Evolutionary conservation across 2,113 vertebrate genomes (phyloP), one percentile per base, ranked within the genome.

Genomic region (Periophthalmodon schlosseri): DNA sequence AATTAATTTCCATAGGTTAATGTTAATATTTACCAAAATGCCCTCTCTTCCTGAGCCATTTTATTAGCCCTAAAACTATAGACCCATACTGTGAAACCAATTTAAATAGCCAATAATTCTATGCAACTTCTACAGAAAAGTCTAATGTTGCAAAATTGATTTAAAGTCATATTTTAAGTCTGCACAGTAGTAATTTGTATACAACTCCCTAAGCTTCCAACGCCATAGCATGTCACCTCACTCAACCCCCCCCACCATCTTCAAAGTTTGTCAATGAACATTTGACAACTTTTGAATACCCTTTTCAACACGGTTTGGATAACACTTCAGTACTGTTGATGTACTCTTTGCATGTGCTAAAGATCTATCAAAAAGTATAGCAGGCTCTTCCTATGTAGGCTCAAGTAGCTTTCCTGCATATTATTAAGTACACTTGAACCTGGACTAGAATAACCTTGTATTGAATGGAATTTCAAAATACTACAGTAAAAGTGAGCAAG

Each of bases 391-490:
- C 15, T 21, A 36, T 46, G 5, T 16, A 28, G 61, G 28, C 34
- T 18, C 5, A 15, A 65, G 61, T 65, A 33, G 61, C 34, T 65
- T 65, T 65, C 18, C 1, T 65, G 18, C 18, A 65, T 39, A 39
- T 24, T 13, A 60, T 60, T 28, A 64, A 20, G 33, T 36, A 64
- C 15, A 36, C 33, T 64, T 18, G 18, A 9, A 73, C 39, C 39
- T 44, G 39, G 44, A 77, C 63, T 69, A 60, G 66, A 79, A 82
- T 86, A 70, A 77, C 64, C 71, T 70, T 24, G n/a, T n/a, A n/a
- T n/a, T n/a, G 67, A 83, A 80, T 24, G 67, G 78, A 73, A 65
- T 80, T 83, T 80, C 70, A 74, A 81, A 77, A 76, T 54, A 68
- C 64, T 33, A 21, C 36, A 28, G 9, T 70, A 36, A 67, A 15